Percentiles rank a stretch among this genome's conserved stretches.
Evolutionary conservation across 2,888 invertebrate species (phyloP).

Genomic region (Zygothrica quintamaculata): DNA sequence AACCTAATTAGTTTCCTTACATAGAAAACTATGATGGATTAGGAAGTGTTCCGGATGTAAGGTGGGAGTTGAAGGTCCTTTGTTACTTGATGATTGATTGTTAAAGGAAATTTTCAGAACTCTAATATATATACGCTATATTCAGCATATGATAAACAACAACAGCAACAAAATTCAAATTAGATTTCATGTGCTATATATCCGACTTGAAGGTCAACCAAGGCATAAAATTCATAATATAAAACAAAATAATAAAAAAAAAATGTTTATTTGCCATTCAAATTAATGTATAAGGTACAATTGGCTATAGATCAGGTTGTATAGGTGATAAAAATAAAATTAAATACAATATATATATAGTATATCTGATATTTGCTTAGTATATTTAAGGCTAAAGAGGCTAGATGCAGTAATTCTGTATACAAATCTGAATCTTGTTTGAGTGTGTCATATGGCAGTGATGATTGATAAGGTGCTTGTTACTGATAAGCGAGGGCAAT

Average conservation of each 20-base stretch:
- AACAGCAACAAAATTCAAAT: no score
- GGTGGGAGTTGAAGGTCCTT: no score
- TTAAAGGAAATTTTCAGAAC: no score
- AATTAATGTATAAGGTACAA: conserved; percentile 35
- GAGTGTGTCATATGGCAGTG: conserved; percentile 10
- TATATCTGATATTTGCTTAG: conserved; percentile 32
- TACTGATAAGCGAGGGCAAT: conserved; percentile 42
- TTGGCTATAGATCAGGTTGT: conserved; percentile 29
- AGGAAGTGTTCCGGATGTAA: no score
- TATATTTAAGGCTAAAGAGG: conserved; percentile 40
- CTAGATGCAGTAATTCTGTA: conserved; percentile 30
- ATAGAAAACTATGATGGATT: no score
- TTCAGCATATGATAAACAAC: no score
- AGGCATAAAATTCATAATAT: conserved; percentile 51
- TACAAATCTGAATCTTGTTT: conserved; percentile 2
- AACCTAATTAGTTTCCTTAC: no score
- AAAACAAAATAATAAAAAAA: conserved; percentile 24
- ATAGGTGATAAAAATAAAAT: conserved; percentile 46
- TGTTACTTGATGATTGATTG: no score
- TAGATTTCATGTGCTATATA: background rate
- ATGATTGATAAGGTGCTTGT: conserved; percentile 45
- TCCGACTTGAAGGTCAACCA: conserved; percentile 58
- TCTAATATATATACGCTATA: conserved; percentile 3
- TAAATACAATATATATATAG: conserved; percentile 30
- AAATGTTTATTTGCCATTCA: conserved; percentile 63